These are phyloP conservation scores for Protonemura montana DNA, from an alignment of 2,888 invertebrate species.

Conservation along the genomic window DNA sequence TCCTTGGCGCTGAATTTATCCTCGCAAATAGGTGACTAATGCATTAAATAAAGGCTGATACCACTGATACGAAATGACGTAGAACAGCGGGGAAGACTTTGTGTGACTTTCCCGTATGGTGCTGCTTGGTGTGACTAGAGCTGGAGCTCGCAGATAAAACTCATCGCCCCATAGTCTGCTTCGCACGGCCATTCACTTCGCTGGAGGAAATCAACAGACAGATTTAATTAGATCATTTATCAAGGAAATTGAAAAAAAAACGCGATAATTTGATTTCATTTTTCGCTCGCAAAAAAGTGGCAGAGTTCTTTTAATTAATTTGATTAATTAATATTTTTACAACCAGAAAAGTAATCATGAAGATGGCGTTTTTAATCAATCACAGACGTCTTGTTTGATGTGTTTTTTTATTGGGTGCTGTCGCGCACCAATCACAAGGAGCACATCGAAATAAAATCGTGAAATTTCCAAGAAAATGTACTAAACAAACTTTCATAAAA, in stretches of 20 bases:
- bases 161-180: no score
- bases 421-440: neutral
- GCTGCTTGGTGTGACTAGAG: no score
- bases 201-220: neutral
- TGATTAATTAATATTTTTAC: neutral
- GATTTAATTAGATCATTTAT: conserved; percentile 2
- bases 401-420: neutral
- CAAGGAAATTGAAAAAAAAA: conserved; percentile 12
- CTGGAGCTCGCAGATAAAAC: no score
- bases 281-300: neutral
- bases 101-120: no score
- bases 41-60: no score
- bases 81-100: no score
- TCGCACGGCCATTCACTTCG: neutral
- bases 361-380: neutral
- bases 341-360: neutral
- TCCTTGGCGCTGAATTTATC: no score
- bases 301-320: neutral
- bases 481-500: no score
- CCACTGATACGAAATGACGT: no score
- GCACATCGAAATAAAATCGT: neutral
- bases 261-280: neutral
- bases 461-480: neutral
- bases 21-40: no score
- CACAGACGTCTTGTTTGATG: neutral